Conservation (phyloP, 2,113 vertebrate species). For the Etia nguti region DNA sequence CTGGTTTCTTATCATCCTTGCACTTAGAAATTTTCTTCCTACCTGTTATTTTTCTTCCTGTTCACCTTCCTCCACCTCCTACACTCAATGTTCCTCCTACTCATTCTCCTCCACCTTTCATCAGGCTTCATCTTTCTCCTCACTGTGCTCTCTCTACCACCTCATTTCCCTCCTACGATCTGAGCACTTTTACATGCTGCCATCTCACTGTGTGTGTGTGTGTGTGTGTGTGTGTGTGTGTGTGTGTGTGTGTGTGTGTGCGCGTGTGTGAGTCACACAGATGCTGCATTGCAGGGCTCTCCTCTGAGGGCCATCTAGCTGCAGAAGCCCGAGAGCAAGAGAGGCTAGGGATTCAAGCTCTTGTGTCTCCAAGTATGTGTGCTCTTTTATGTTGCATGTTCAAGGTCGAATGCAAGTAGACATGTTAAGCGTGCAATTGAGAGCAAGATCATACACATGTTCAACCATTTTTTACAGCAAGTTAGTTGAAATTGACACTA, state of each 20-base stretch:
- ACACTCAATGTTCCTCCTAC: constrained; percentile 40
- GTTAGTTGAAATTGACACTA: not conserved
- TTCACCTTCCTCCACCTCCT: constrained; percentile 41
- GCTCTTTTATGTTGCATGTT: not conserved
- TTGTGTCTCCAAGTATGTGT: not conserved
- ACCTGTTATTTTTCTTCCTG: constrained; percentile 46
- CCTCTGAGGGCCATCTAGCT: constrained; percentile 50
- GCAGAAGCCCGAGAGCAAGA: constrained; percentile 43
- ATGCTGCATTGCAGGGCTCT: constrained; percentile 76
- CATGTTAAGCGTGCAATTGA: not conserved
- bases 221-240: not conserved
- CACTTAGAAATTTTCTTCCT: constrained; percentile 40
- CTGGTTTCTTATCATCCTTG: constrained; percentile 9
- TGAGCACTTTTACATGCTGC: constrained; percentile 43
- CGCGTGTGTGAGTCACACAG: constrained; percentile 58
- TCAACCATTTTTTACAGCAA: not conserved
- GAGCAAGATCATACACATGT: not conserved
- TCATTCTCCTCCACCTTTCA: constrained; percentile 45
- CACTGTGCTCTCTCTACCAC: constrained; percentile 33
- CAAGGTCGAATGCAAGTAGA: not conserved
- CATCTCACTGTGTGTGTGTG: not conserved
- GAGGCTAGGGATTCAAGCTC: not conserved
- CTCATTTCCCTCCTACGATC: constrained; percentile 56
- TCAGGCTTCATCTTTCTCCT: constrained; percentile 41
- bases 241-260: constrained; percentile 28